Evolutionary conservation across 2,113 vertebrate species (phyloP).

Genomic region (Jacana jacana): DNA sequence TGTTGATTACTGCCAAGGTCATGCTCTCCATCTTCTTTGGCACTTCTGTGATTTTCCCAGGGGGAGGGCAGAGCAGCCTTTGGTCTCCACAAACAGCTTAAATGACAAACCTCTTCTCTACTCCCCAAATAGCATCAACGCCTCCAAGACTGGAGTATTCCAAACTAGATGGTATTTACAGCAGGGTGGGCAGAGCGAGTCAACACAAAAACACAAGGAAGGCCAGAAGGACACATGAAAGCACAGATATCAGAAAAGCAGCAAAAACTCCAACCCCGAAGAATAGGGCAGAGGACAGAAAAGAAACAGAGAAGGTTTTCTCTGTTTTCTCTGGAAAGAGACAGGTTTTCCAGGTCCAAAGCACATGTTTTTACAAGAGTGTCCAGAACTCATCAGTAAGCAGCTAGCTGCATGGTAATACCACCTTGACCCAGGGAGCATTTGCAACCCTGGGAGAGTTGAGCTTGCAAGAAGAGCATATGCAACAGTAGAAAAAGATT

Average conservation of each 20-base stretch:
- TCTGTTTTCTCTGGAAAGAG: no score
- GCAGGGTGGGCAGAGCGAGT: not conserved
- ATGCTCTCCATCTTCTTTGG: slow-evolving; percentile 13
- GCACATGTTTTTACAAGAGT: not conserved
- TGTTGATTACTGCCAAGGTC: not conserved
- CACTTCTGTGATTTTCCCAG: slow-evolving; percentile 1
- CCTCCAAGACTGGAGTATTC: not conserved
- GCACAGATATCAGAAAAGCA: not conserved
- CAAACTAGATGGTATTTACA: not conserved
- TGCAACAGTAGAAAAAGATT: not conserved
- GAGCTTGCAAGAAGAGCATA: not conserved
- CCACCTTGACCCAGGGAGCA: not conserved
- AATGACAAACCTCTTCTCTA: not conserved
- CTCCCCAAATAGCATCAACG: not conserved
- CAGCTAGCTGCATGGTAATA: not conserved
- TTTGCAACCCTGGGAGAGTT: not conserved
- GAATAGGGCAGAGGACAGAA: not conserved
- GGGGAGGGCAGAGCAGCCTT: not conserved
- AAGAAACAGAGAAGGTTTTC: not conserved
- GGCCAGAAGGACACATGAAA: not conserved
- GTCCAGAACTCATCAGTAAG: not conserved
- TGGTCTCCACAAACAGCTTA: not conserved
- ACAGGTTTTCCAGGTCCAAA: not conserved
- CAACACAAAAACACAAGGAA: not conserved
- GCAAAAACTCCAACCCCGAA: not conserved